A percentile compares a stretch with the other conserved stretches of the same genome.
Conservation (phyloP, 2,797 vertebrate genomes). For the Gila robusta region DNA sequence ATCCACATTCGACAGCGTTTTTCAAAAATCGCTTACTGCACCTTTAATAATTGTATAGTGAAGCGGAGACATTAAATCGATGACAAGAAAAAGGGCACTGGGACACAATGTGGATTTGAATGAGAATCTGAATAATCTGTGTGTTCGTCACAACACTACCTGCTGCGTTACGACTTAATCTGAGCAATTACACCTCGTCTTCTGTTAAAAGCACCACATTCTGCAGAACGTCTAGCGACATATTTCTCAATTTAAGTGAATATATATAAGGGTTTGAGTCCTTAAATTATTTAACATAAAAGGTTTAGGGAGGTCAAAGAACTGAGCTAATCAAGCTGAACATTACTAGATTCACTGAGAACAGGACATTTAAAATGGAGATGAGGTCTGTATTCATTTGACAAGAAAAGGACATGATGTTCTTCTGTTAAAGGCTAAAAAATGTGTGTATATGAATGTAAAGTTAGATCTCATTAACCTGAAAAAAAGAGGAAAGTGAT, state of each 20-base stretch:
- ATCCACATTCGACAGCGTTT: too few relatives aligned
- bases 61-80: background rate
- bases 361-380: background rate
- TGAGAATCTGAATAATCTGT: background rate
- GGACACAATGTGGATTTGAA: background rate
- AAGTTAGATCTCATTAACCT: constrained; percentile 21
- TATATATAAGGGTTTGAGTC: background rate
- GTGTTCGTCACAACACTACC: background rate
- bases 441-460: background rate
- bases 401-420: constrained; percentile 5
- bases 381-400: background rate
- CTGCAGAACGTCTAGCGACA: background rate
- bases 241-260: background rate
- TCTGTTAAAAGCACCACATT: background rate
- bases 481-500: constrained; percentile 7
- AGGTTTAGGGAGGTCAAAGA: constrained; percentile 12
- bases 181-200: background rate
- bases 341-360: background rate
- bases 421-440: background rate
- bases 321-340: constrained; percentile 1
- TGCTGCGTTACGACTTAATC: background rate
- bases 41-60: background rate
- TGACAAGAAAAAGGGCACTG: background rate
- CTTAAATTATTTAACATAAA: constrained; percentile 19
- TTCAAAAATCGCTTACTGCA: too few relatives aligned